Base-by-base conservation (phyloP, 2,888 invertebrate genomes). In the Cecidostiba fungosa region DNA sequence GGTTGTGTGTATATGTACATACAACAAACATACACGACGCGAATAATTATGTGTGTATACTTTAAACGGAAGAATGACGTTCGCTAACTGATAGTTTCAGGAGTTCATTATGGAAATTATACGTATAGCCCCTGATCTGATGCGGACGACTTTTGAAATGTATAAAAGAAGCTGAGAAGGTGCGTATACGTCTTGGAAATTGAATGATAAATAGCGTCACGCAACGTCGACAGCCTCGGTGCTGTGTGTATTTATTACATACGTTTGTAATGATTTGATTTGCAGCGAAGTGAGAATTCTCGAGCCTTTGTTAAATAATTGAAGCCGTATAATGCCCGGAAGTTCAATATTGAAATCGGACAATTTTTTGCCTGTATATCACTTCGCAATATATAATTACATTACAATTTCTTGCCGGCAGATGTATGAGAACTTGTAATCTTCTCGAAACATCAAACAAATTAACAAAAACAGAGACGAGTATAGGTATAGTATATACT, bases 121-220 rank as follows among this genome's bases (percentile, higher is more conserved):
- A n/a, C n/a, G n/a, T n/a, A 54, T 12, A 10, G 12, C 10, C 12
- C 32, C 32, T n/a, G 39, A 32, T 1, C 32, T 32, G 36, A 1
- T 12, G 12, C 43, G 43, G 43, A 43, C 12, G 39, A 43, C 1
- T 43, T 12, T 43, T 12, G 1, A 43, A 43, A 43, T 43, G 10
- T n/a, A n/a, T n/a, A n/a, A 43, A 43, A 43, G 39, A 43, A 43
- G 39, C 10, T 39, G 12, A 10, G 8, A 36, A n/a, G n/a, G 36
- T 39, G 36, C 8, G 39, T 39, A 6, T 12, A 12, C 39, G 39
- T 10, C 39, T 39, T 12, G n/a, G 54, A n/a, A 59, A 59, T 59
- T 59, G 19, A 59, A 59, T 59, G 54, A n/a, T 59, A 59, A 59
- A 59, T 59, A n/a, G 23, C 54, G 19, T 59, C 54, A 59, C 54